Base-by-base conservation (phyloP, 2,797 vertebrate genomes). In the Astyanax mexicanus region DNA sequence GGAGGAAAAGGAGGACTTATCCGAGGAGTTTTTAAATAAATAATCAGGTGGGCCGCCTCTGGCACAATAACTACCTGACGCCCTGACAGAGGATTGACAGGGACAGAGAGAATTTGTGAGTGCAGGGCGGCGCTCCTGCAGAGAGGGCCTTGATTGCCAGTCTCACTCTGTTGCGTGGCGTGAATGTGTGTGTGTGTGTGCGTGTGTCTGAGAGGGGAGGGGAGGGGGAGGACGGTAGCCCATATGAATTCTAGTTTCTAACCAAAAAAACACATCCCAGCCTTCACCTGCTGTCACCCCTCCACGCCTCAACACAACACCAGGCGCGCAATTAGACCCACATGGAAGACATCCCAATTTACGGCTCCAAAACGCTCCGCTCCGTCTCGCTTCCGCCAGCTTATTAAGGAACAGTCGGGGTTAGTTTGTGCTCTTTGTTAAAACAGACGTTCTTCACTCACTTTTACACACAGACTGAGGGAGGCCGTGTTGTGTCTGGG, bases 201-300 rank as follows among this genome's bases (percentile, higher is more conserved):
- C n/a, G n/a, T n/a, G n/a, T n/a, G n/a, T n/a, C n/a, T n/a, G 37
- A 11, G 27, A 19, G 45, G 11, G 27, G 10, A 13, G 19, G 68
- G 6, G 10, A 7, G 55, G 64, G 70, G 68, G 74, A 23, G 55
- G 38, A n/a, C n/a, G n/a, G n/a, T n/a, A n/a, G 58, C 27, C 17
- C 37, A 76, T 84, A 78, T 81, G 71, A 83, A 85, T 81, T 81
- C 58, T 55, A 49, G 54, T 44, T 25, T 49, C 74, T 47, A 67
- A 58, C 44, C n/a, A 13, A 49, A 74, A 77, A 82, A 71, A 65
- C 17, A 62, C 17, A 57, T 45, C 25, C 55, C 15, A 47, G 74
- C 80, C 77, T 79, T 79, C 79, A 83, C 73, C 79, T 81, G 77
- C 75, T 79, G 81, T 84, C 80, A 75, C 77, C 67, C 60, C 61